Conservation (phyloP, 2,797 vertebrate genomes). For the Sciaenops ocellatus region DNA sequence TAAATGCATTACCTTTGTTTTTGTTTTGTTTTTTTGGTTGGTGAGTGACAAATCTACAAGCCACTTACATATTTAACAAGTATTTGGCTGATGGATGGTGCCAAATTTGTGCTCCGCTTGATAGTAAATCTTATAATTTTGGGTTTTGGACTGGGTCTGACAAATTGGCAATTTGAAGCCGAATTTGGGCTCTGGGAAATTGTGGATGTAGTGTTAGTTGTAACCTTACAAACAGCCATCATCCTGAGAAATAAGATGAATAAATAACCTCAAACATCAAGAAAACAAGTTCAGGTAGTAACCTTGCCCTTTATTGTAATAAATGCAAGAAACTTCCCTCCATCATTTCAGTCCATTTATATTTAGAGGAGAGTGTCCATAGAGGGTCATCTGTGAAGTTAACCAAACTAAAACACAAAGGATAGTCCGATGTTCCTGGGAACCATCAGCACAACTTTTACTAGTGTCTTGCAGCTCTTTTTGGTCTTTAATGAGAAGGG, state of each 20-base stretch:
- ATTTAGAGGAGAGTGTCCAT: background rate
- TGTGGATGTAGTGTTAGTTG: background rate
- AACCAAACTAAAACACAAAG: background rate
- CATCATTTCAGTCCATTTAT: background rate
- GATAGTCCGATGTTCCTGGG: background rate
- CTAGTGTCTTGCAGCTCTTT: background rate
- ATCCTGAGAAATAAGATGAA: background rate
- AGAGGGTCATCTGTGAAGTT: background rate
- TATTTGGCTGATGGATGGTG: no score
- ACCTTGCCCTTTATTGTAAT: conserved; percentile 19
- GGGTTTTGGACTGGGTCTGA: no score
- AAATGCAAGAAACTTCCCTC: conserved; percentile 1
- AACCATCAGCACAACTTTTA: background rate
- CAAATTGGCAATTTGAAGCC: background rate
- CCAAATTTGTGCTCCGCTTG: background rate
- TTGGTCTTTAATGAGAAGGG: conserved; percentile 6
- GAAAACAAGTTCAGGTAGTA: background rate
- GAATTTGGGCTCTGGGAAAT: background rate
- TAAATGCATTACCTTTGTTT: no score
- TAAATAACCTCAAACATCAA: background rate
- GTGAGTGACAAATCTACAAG: no score
- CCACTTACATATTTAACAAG: no score
- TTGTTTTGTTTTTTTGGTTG: no score
- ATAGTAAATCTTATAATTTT: background rate
- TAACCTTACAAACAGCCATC: background rate